A percentile compares a stretch with the other conserved stretches of the same genome.
Evolutionary conservation across 2,113 vertebrate genomes (phyloP).

Genomic region (Rutilus rutilus): DNA sequence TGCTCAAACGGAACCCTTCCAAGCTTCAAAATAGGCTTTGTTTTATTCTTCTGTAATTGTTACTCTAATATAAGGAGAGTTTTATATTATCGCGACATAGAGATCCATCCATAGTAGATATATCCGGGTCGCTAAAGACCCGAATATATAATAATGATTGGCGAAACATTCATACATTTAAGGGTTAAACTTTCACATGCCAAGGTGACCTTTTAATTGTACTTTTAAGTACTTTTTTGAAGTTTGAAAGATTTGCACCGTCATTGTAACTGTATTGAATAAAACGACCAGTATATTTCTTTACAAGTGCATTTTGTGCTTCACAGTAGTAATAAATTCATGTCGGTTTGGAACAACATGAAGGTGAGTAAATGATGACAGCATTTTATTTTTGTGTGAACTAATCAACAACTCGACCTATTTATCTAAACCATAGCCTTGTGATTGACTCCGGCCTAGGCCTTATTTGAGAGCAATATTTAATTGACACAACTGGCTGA

Average conservation of each 20-base stretch:
- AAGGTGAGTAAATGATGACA: neutral
- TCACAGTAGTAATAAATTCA: neutral
- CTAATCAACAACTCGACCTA: neutral
- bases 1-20: too few species aligned
- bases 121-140: too few species aligned
- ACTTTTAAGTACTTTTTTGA: conserved; percentile 6
- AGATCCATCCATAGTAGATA: too few species aligned
- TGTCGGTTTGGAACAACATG: neutral
- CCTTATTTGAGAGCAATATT: neutral
- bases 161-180: too few species aligned
- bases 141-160: too few species aligned
- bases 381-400: neutral
- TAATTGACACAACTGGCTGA: neutral
- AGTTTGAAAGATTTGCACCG: neutral
- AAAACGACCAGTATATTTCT: neutral
- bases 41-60: too few species aligned
- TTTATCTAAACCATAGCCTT: neutral
- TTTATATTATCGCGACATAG: too few species aligned
- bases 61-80: too few species aligned
- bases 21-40: too few species aligned
- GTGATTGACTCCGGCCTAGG: neutral
- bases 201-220: neutral
- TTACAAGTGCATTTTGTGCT: neutral
- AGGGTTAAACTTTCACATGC: too few species aligned
- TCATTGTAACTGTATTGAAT: neutral